Evolutionary conservation across 1,140 invertebrate species (phyloP).

Genomic region (Bilobella aurantiaca): DNA sequence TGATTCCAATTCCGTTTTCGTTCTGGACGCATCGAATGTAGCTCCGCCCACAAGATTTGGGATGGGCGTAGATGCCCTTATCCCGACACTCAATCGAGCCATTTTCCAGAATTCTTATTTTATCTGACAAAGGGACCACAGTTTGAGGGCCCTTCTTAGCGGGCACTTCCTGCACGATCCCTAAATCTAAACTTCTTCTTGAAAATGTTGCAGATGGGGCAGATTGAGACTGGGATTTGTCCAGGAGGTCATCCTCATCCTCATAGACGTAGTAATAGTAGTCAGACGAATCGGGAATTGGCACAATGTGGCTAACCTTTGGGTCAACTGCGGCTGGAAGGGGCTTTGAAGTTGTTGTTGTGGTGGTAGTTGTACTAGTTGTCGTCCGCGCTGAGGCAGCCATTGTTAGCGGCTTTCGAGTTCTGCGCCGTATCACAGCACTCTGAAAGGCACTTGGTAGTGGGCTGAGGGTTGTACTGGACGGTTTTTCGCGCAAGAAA

Average conservation of each 20-base stretch:
- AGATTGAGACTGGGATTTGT: slow-evolving; percentile 37
- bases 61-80: slow-evolving; percentile 78
- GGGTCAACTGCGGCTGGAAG: not conserved
- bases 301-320: slow-evolving; percentile 14
- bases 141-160: not conserved
- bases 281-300: slow-evolving; percentile 39
- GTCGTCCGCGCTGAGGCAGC: slow-evolving; percentile 15
- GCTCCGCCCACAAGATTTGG: slow-evolving; percentile 53
- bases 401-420: slow-evolving; percentile 22
- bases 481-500: not conserved
- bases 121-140: slow-evolving; percentile 44
- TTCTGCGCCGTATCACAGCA: slow-evolving; percentile 16
- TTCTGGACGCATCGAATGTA: slow-evolving; percentile 74
- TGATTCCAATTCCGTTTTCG: slow-evolving; percentile 63
- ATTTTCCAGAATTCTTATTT: slow-evolving; percentile 48
- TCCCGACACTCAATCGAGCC: slow-evolving; percentile 68
- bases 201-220: slow-evolving; percentile 33
- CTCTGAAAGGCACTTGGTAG: slow-evolving; percentile 10
- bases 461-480: slow-evolving; percentile 8
- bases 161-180: not conserved
- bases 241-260: slow-evolving; percentile 43
- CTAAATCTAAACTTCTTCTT: slow-evolving; percentile 14
- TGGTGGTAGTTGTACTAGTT: slow-evolving; percentile 12
- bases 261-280: slow-evolving; percentile 40
- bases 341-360: slow-evolving; percentile 12